Evolutionary conservation across 2,113 vertebrate species (phyloP).

Genomic region (Pelmatolapia mariae): DNA sequence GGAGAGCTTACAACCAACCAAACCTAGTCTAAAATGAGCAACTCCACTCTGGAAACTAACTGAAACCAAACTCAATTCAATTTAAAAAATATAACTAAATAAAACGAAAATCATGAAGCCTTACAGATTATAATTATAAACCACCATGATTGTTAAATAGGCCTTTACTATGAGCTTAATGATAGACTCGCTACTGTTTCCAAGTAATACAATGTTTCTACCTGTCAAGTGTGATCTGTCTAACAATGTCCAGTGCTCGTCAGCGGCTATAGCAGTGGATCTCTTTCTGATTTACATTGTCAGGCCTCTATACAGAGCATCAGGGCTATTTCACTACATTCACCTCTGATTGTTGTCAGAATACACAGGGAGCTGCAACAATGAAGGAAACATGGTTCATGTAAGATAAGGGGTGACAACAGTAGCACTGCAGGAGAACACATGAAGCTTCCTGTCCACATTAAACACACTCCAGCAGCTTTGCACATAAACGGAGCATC

Average conservation of each 20-base stretch:
- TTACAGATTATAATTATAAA: not conserved
- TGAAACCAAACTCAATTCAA: not conserved
- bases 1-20: not conserved
- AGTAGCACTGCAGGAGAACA: not conserved
- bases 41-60: not conserved
- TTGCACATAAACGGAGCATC: not conserved
- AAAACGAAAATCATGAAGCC: not conserved
- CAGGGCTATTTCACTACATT: slow-evolving; percentile 5
- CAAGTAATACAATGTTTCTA: not conserved
- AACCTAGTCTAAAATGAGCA: not conserved
- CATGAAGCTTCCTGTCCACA: not conserved
- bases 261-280: not conserved
- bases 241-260: not conserved
- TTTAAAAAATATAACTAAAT: not conserved
- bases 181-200: not conserved
- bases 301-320: slow-evolving; percentile 5
- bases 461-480: not conserved
- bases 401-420: not conserved
- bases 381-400: not conserved
- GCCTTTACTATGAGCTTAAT: not conserved
- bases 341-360: slow-evolving; percentile 10
- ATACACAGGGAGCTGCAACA: slow-evolving; percentile 11
- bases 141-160: not conserved
- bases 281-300: slow-evolving; percentile 2
- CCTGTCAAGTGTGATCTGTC: not conserved